Evolutionary conservation across 2,113 vertebrate genomes (phyloP).

Genomic region (Hippopotamus amphibius): DNA sequence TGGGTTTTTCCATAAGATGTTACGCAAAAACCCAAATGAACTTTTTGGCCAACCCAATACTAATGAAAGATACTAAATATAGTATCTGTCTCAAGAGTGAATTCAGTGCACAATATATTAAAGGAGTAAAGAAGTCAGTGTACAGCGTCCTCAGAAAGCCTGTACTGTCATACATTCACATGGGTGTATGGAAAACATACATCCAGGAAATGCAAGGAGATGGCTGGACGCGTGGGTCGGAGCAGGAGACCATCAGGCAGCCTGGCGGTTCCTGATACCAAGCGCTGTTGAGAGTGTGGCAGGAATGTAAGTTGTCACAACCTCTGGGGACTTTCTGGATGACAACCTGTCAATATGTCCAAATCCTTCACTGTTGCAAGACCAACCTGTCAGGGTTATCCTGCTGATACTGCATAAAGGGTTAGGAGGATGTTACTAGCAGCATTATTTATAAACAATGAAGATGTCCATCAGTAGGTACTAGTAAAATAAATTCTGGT

Average conservation of each 20-base stretch:
- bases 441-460: neutral
- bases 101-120: neutral
- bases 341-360: rapidly evolving
- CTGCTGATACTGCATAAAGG: rapidly evolving
- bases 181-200: rapidly evolving
- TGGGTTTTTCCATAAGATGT: too few species aligned
- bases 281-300: neutral
- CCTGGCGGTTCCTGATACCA: neutral
- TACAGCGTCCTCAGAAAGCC: too few species aligned
- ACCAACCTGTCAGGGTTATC: neutral
- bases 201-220: neutral
- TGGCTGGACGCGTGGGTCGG: rapidly evolving
- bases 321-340: neutral
- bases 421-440: neutral
- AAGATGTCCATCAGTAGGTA: neutral
- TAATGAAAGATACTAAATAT: neutral
- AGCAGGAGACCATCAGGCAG: neutral
- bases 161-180: neutral
- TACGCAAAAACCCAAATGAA: too few species aligned
- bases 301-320: neutral
- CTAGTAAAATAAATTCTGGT: too few species aligned
- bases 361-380: neutral
- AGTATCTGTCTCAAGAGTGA: neutral
- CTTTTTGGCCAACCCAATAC: too few species aligned
- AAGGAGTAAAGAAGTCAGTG: neutral